Base-by-base conservation (phyloP, 2,797 vertebrate species). In the Eutrigla gurnardus region DNA sequence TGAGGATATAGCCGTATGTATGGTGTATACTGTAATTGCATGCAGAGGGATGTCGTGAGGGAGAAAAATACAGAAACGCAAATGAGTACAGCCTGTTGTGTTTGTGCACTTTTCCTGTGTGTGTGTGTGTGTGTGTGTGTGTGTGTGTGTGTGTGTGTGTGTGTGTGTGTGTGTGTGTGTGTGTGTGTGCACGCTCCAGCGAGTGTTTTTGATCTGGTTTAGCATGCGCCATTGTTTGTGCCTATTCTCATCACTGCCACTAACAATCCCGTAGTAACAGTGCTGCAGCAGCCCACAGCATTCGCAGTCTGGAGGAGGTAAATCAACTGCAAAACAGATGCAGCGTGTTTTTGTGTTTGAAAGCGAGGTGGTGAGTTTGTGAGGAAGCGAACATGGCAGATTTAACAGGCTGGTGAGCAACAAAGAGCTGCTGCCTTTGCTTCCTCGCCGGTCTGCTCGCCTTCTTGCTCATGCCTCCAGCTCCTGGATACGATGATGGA, bases 351-450 rank as follows among this genome's bases (percentile, higher is more conserved):
- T 5, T 83, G 65, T 69, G 76, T 81, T 60, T 61, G 61, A 63
- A 57, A n/a, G 39, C 1, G 37, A 57, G 63, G 59, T 42, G 45
- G 77, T 65, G 67, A 73, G 70, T 64, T 79, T 78, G 73, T 61
- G 66, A 82, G 75, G 74, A 89, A 83, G 70, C 47, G 59, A 85
- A 86, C 88, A 85, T 79, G 83, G 79, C 81, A 87, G 83, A 87
- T 87, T 86, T 85, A 88, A 86, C 73, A 70, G 82, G 61, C 77
- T 62, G 33, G 47, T 81, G 74, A 82, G 60, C 79, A 88, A 78
- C 70, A 82, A 54, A 82, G 70, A 78, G 52, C 78, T 62, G 52
- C 66, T 73, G n/a, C 40, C 63, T 18, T 58, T 86, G 25, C 50
- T 70, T 60, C 61, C 74, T 58, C 52, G 70, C 40, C 43, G 63